phyloP scores from a whole-genome alignment of 1,140 invertebrate genomes.

The Artemia franciscana region DNA sequence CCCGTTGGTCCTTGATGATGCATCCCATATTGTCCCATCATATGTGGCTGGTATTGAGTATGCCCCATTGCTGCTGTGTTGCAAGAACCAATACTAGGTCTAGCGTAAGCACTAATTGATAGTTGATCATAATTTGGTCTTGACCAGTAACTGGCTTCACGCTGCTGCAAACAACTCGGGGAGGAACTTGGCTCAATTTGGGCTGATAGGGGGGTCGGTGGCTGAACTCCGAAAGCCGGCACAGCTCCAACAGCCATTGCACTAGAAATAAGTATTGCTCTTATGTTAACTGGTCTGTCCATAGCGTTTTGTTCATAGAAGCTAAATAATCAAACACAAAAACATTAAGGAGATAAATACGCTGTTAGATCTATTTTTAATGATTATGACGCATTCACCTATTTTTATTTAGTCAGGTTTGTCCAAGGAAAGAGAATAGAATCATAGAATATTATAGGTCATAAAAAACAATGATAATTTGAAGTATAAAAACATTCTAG shows the following conservation, averaged over 20 bases:
- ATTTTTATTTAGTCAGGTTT: too few species aligned
- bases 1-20: constrained; percentile 20
- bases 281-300: too few species aligned
- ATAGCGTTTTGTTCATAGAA: too few species aligned
- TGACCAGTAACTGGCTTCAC: constrained; percentile 1
- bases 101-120: not conserved
- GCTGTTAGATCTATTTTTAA: too few species aligned
- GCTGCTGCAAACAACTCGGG: constrained; percentile 1
- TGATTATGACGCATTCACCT: too few species aligned
- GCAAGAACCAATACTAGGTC: not conserved
- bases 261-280: too few species aligned
- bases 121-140: constrained; percentile 1
- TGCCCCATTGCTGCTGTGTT: constrained; percentile 3
- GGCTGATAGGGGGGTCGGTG: not conserved
- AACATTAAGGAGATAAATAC: too few species aligned
- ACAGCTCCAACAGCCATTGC: not conserved
- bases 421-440: too few species aligned
- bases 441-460: too few species aligned
- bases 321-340: too few species aligned
- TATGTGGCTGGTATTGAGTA: constrained; percentile 6
- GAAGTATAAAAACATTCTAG: too few species aligned
- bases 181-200: not conserved
- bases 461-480: too few species aligned
- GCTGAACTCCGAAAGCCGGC: constrained; percentile 1
- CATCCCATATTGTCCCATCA: constrained; percentile 9